Percentiles rank a stretch among this genome's conserved stretches.
Evolutionary conservation across 2,113 vertebrate genomes (phyloP).

Genomic region (Ammodytes marinus): DNA sequence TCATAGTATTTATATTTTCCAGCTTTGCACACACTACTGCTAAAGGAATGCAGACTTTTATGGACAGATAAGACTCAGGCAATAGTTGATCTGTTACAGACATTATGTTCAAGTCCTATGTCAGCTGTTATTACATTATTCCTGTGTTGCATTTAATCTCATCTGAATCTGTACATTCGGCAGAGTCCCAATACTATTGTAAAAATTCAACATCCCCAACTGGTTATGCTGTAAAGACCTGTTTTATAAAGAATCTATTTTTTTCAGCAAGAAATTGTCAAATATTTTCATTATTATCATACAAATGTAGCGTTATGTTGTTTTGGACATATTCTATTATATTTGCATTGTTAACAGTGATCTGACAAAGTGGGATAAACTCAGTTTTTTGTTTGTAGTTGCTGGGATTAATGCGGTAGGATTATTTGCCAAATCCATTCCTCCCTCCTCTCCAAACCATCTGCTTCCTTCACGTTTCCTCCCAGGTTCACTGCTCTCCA

Average conservation of each 20-base stretch:
- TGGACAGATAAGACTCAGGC: too few relatives aligned
- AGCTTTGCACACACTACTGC: neutral
- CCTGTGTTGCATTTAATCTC: neutral
- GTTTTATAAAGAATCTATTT: slow-evolving; percentile 18
- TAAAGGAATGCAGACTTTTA: neutral
- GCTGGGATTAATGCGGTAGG: slow-evolving; percentile 42
- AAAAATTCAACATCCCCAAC: neutral
- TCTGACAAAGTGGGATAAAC: slow-evolving; percentile 13
- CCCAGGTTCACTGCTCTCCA: slow-evolving; percentile 22
- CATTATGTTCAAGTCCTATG: too few relatives aligned
- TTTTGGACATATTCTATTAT: neutral
- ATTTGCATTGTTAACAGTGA: neutral
- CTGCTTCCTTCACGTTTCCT: slow-evolving; percentile 45
- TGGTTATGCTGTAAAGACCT: neutral
- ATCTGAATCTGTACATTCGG: neutral
- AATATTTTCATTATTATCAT: neutral
- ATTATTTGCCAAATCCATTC: slow-evolving; percentile 57
- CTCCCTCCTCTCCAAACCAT: slow-evolving; percentile 23
- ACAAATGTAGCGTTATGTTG: neutral
- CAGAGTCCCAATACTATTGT: neutral
- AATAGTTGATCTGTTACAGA: too few relatives aligned
- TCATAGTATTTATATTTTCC: neutral
- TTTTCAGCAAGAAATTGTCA: neutral
- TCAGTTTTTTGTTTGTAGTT: slow-evolving; percentile 49
- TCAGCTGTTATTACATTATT: neutral